Base-by-base conservation (phyloP, 2,888 invertebrate species). In the Rhaphigaster nebulosa region DNA sequence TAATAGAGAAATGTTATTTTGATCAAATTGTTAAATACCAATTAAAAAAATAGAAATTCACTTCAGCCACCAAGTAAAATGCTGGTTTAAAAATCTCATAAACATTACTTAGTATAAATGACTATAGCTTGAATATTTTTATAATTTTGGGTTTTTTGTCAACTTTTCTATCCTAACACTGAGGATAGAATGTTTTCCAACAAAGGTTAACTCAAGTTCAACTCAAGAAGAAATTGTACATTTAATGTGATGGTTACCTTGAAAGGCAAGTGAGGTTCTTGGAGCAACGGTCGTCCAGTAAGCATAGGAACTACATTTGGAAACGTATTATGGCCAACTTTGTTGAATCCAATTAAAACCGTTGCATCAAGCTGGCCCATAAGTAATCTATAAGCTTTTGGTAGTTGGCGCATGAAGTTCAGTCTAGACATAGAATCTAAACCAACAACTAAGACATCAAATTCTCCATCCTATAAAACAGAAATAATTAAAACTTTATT, bases 281-380 rank as follows among this genome's bases (percentile, higher is more conserved):
- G 80, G n/a, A 65, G 29, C 13, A 91, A 76, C 1, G 92, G 90
- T 29, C 92, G 89, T 8, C 94, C 94, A 4, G 94, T 93, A 3
- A 94, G 93, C 92, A 95, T 93, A 0, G 95, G 94, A 15, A 94
- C 93, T 60, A 95, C 93, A 92, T 95, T 95, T 0, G 95, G 94
- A 92, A 94, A 94, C 0, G 95, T 95, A 92, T 95, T 95, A 92
- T 95, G 95, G 3, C 94, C 95, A n/a, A 95, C 94, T 92, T 95
- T 95, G 91, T 94, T 95, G 90, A 93, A 92, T 0, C 94, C 94
- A 10, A 93, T 91, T 91, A 94, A 92, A 76, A 94, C 93, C 29
- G 93, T 92, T 1, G 93, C 94, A 0, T 92, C 92, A 38, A 88
- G 60, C 3, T 4, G 10, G 5, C 54, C 38, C 12, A 92, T 92